These are phyloP conservation scores for Cryptus armator DNA, from an alignment of 2,888 invertebrate genomes.

Conservation along the genomic window DNA sequence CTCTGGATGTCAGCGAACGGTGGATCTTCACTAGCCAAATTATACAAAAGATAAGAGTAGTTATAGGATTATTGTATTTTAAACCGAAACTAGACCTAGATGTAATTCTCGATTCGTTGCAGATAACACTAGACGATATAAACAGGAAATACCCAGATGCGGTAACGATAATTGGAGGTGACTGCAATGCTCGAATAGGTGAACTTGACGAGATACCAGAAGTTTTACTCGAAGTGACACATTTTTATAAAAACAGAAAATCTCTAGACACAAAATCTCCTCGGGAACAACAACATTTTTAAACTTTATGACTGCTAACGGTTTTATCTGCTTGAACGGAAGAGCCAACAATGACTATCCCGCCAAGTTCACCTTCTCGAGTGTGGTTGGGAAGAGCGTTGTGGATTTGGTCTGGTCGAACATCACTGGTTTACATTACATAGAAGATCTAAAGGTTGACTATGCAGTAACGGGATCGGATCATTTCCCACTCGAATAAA, in stretches of 20 bases:
- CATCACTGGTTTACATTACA: too few relatives aligned
- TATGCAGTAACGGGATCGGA: too few relatives aligned
- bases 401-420: too few relatives aligned
- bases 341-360: too few relatives aligned
- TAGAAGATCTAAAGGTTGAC: too few relatives aligned
- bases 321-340: too few relatives aligned
- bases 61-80: slow-evolving; percentile 18
- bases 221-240: background rate
- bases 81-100: slow-evolving; percentile 7
- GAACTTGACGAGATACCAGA: slow-evolving; percentile 16
- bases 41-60: slow-evolving; percentile 5
- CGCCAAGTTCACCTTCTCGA: too few relatives aligned
- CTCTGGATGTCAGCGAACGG: background rate
- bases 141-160: background rate
- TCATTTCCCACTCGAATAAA: too few relatives aligned
- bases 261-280: background rate
- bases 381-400: too few relatives aligned
- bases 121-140: background rate
- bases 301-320: too few relatives aligned
- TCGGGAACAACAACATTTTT: too few relatives aligned
- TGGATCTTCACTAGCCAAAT: slow-evolving; percentile 3
- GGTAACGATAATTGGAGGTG: too few relatives aligned
- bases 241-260: slow-evolving; percentile 3
- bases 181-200: slow-evolving; percentile 19
- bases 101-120: background rate